Evolutionary conservation across 2,888 invertebrate species (phyloP).

Genomic region (Mongoloraphidia duomilia): DNA sequence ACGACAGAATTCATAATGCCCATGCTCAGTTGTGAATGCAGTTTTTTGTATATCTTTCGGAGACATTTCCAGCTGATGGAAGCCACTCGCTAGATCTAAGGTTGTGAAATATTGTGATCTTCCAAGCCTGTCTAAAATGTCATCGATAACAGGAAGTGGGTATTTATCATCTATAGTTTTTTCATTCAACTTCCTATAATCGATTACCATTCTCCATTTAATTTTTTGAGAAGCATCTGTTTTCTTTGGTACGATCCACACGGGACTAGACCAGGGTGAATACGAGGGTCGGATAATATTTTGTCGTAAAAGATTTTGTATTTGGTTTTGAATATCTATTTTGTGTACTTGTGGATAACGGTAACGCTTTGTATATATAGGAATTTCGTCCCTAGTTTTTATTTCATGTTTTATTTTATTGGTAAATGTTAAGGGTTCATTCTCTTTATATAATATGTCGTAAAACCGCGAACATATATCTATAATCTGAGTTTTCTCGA

Average conservation of each 20-base stretch:
- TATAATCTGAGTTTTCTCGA: no score
- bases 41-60: slow-evolving; percentile 13
- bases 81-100: slow-evolving; percentile 16
- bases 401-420: slow-evolving; percentile 11
- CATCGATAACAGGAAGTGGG: slow-evolving; percentile 16
- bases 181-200: slow-evolving; percentile 23
- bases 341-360: slow-evolving; percentile 15
- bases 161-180: slow-evolving; percentile 19
- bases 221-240: slow-evolving; percentile 16
- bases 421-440: slow-evolving; percentile 10
- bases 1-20: slow-evolving; percentile 17
- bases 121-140: slow-evolving; percentile 15
- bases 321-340: slow-evolving; percentile 19
- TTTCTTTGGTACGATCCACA: slow-evolving; percentile 21
- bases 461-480: no score
- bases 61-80: slow-evolving; percentile 16
- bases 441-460: background rate
- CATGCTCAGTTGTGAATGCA: slow-evolving; percentile 16
- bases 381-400: slow-evolving; percentile 10
- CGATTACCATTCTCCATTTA: slow-evolving; percentile 22
- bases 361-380: slow-evolving; percentile 14
- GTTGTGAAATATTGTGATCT: slow-evolving; percentile 16
- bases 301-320: slow-evolving; percentile 18
- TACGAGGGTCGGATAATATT: slow-evolving; percentile 18
- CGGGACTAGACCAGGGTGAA: slow-evolving; percentile 16